These are phyloP conservation scores for Bombus superbus DNA, from an alignment of 1,140 invertebrate species.

Conservation along the genomic window DNA sequence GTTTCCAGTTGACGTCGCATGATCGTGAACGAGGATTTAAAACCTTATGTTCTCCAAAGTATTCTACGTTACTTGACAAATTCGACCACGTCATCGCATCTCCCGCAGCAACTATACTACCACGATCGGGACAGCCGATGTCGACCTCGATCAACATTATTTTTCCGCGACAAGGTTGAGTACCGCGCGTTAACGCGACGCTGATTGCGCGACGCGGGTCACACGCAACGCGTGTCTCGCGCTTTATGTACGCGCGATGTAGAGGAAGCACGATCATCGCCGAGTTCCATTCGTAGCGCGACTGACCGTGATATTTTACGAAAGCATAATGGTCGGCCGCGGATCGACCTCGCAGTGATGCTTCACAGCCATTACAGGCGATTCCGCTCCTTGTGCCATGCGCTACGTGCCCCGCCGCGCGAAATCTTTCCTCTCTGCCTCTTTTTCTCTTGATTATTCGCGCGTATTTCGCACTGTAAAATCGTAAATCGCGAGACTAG, in stretches of 20 bases:
- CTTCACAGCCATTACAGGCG: conserved; percentile 45
- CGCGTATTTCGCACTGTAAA: conserved; percentile 41
- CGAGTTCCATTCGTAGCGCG: conserved; percentile 16
- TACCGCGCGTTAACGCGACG: neutral
- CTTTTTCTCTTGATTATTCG: conserved; percentile 52
- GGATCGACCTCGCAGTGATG: conserved; percentile 33
- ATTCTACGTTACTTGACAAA: neutral
- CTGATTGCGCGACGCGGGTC: conserved; percentile 3
- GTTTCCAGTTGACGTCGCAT: too few relatives aligned
- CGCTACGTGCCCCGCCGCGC: neutral
- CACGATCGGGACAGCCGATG: neutral
- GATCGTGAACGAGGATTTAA: too few relatives aligned
- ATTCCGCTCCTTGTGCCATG: conserved; percentile 49
- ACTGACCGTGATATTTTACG: conserved; percentile 46
- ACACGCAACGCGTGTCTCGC: conserved; percentile 5
- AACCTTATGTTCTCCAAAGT: too few relatives aligned
- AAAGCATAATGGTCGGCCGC: conserved; percentile 53
- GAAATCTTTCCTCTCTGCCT: neutral
- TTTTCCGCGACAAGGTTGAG: conserved; percentile 15
- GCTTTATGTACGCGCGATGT: conserved; percentile 1
- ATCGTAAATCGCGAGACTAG: conserved; percentile 60
- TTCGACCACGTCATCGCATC: neutral
- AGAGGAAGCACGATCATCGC: conserved; percentile 24
- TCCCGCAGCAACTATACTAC: neutral
- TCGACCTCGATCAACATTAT: neutral